These are phyloP conservation scores for Helicorthomorpha holstii DNA, from an alignment of 1,140 invertebrate genomes.

Conservation along the genomic window DNA sequence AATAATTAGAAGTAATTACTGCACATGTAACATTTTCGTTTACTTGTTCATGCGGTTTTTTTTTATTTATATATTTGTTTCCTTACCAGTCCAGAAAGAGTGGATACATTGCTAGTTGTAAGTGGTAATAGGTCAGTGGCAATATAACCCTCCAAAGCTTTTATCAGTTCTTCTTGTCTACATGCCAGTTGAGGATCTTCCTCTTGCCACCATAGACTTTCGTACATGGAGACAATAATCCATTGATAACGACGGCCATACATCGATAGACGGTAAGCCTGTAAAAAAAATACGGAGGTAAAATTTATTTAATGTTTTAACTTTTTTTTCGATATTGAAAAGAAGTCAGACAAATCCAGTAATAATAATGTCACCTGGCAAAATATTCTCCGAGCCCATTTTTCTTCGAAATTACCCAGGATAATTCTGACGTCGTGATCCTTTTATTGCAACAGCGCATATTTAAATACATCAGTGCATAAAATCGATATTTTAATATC, in stretches of 20 bases:
- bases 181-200: constrained; percentile 35
- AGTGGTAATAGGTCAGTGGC: constrained; percentile 65
- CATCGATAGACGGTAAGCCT: constrained; percentile 43
- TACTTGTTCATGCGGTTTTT: no score
- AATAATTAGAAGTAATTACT: no score
- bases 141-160: constrained; percentile 77
- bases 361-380: constrained; percentile 85
- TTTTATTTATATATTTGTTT: constrained; percentile 4
- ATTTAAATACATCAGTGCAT: neutral
- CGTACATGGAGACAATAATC: constrained; percentile 77
- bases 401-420: constrained; percentile 88
- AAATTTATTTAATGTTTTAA: no score
- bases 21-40: no score
- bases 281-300: neutral
- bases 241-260: constrained; percentile 88
- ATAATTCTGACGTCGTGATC: constrained; percentile 90
- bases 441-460: constrained; percentile 2
- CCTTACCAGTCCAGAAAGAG: constrained; percentile 79
- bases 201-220: constrained; percentile 53
- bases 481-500: neutral
- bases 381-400: constrained; percentile 81
- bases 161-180: constrained; percentile 49
- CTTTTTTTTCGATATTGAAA: no score
- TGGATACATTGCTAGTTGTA: constrained; percentile 52
- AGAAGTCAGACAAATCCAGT: no score